These are phyloP conservation scores for Myotis myotis DNA, from an alignment of 2,797 vertebrate genomes.

Conservation along the genomic window DNA sequence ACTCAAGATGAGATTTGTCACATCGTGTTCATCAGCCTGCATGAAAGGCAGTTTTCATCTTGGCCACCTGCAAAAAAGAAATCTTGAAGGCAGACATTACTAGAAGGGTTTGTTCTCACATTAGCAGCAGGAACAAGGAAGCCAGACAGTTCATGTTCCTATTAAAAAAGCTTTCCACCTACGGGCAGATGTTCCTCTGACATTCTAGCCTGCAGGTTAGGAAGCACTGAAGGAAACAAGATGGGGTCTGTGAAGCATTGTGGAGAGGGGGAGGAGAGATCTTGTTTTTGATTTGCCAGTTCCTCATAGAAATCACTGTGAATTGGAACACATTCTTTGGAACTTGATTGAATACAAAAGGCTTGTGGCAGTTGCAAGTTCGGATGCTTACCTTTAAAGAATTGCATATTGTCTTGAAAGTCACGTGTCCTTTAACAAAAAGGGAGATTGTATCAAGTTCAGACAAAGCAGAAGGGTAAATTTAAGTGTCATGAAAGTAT, in stretches of 20 bases:
- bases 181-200: not conserved
- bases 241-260: not conserved
- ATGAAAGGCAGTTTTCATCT: not conserved
- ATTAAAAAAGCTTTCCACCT: not conserved
- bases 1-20: slow-evolving; percentile 24
- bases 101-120: not conserved
- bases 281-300: not conserved
- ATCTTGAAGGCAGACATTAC: slow-evolving; percentile 5
- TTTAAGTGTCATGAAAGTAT: slow-evolving; percentile 53
- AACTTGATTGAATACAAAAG: slow-evolving; percentile 50
- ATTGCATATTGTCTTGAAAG: slow-evolving; percentile 48
- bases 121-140: not conserved
- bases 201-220: not conserved
- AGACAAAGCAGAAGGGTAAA: slow-evolving; percentile 52
- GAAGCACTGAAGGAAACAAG: not conserved
- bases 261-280: not conserved
- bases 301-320: slow-evolving; percentile 1
- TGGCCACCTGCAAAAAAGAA: slow-evolving; percentile 58
- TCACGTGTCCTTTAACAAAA: slow-evolving; percentile 51
- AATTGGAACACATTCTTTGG: not conserved
- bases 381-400: slow-evolving; percentile 26
- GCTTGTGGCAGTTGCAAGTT: not conserved
- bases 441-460: slow-evolving; percentile 43
- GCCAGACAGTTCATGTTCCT: not conserved
- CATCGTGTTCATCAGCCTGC: not conserved